Conservation (phyloP, 2,888 invertebrate genomes). For the Sinopyrophorus schimmeli region DNA sequence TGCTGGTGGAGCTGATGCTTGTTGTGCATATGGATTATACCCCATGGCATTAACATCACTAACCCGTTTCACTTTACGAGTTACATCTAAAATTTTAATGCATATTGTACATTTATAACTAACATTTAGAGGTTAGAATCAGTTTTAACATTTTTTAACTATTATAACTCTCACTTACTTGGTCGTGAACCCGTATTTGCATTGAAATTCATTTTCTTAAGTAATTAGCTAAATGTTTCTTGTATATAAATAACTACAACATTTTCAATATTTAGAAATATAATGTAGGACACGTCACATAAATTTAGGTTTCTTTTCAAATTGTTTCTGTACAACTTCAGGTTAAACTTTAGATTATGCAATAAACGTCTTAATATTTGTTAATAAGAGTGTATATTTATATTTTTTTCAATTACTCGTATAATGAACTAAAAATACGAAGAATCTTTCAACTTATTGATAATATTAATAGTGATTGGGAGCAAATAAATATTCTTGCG, state of each 20-base stretch:
- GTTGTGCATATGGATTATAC: conserved; percentile 49
- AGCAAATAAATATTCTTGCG: no score
- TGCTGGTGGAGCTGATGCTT: conserved; percentile 28
- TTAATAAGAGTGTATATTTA: neutral
- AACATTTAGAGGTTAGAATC: conserved; percentile 23
- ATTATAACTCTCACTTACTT: conserved; percentile 50
- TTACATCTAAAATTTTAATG: conserved; percentile 48
- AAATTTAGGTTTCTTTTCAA: conserved; percentile 10
- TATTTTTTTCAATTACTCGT: no score
- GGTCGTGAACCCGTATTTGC: conserved; percentile 50
- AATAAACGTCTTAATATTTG: no score
- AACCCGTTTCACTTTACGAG: conserved; percentile 66
- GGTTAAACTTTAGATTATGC: no score
- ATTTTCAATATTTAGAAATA: conserved; percentile 1
- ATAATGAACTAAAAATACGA: no score
- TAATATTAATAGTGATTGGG: no score
- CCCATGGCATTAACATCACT: conserved; percentile 73
- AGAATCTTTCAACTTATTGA: no score
- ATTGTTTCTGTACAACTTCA: neutral
- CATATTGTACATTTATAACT: no score
- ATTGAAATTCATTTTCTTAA: conserved; percentile 53
- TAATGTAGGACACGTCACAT: conserved; percentile 25
- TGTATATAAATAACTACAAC: no score
- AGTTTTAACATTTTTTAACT: conserved; percentile 1
- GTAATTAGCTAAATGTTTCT: no score